Base-by-base conservation (phyloP, 2,797 vertebrate genomes). In the Darevskia mixta region DNA sequence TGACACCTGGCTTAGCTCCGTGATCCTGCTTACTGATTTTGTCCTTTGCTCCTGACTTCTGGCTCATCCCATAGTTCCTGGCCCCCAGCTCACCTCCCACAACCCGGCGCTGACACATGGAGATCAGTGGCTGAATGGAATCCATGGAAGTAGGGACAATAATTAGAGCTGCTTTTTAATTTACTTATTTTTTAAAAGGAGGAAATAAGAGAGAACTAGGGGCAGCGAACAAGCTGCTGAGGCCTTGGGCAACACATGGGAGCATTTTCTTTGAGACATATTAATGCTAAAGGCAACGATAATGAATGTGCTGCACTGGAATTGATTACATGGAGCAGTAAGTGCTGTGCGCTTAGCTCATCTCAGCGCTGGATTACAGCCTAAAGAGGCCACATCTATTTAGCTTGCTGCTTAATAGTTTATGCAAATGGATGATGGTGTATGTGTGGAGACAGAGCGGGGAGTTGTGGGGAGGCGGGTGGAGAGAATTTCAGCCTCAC, bases 371-470 rank as follows among this genome's bases (percentile, higher is more conserved):
- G 82, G 86, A 87, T 87, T 87, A 80, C 29, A 58, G 38, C 76
- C 82, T 58, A 87, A 90, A 87, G 82, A 87, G 82, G 69, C 78
- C 89, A 77, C 89, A 76, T 87, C 89, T 85, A 84, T 87, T 77
- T 85, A 85, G 72, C 72, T 61, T 76, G 78, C 82, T 41, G 73
- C 77, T 80, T 90, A 87, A 87, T 87, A 84, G 89, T 75, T 84
- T 87, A 87, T 87, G 86, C 69, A 87, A 79, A 90, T 85, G 2
- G 83, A 38, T 64, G 71, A 38, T 75, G 67, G 66, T 73, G 67
- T 25, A 29, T 35, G 64, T 78, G 58, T 32, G 18, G 11, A 80
- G 55, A n/a, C 5, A 29, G 76, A 49, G 77, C 27, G 32, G 35
- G 64, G 35, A 32, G 11, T 73, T 73, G 82, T n/a, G 58, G 35